Evolutionary conservation across 2,888 invertebrate genomes (phyloP), one percentile per base, ranked within the genome.

Genomic region (Nineta flava): DNA sequence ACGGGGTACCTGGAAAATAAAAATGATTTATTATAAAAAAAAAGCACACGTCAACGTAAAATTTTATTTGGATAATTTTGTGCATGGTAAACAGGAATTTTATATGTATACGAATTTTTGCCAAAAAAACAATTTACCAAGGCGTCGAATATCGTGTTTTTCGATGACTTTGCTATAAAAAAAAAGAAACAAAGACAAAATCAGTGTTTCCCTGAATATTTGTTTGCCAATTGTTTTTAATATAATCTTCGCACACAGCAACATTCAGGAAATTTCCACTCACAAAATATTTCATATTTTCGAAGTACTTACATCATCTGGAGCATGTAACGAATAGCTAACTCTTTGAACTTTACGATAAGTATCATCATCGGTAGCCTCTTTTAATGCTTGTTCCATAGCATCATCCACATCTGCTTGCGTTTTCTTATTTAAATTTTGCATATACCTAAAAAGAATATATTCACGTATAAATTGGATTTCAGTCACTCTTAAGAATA

Each of bases 291-390:
- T 26, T 26, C 4, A 26, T 26, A 26, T 26, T 3, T 26, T 26
- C 7, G 26, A 26, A 26, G 26, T 6, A 35, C 58, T 60, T 67
- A 82, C 82, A 69, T 81, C 79, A 35, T 81, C 81, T 13, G 76
- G 74, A 40, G 72, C 77, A 57, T 79, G 79, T 55, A 78, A 79
- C 40, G 81, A 81, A 59, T 83, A 83, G 60, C 83, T 83, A 69
- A 80, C 74, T 52, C 83, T 69, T 59, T 81, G 80, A 17, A 83
- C 80, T 65, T 81, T 81, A 51, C 78, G 72, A 57, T 81, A 82
- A 0, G 82, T 83, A 38, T 77, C 78, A 58, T 83, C 83, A 51
- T 74, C 69, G 13, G 81, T 67, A 0, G 83, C 78, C 62, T 83
- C 81, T 52, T 74, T 71, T 0, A 83, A 70, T 0, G 81, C 83